Evolutionary conservation across 2,888 invertebrate genomes (phyloP), one percentile per base, ranked within the genome.

Genomic region (Lampropteryx suffumata): DNA sequence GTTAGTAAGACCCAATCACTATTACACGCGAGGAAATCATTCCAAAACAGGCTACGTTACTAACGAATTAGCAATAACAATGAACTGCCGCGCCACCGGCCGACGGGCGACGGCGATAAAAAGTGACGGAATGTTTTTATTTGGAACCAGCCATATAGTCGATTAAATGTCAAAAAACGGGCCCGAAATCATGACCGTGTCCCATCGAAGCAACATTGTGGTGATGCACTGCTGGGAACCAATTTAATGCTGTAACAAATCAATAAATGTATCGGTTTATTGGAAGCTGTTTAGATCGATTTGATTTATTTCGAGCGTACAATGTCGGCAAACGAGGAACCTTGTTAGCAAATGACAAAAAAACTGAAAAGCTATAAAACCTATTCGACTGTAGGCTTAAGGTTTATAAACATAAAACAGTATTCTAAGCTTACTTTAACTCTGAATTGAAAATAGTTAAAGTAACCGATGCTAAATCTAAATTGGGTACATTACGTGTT

Each of bases 191-290:
- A 79, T 71, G 78, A 78, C 75, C 81, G 76, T 79, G 75, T 76
- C 75, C 72, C 71, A 69, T 47, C 52, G 47, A 64, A 59, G 68
- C 74, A 71, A 79, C 78, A 71, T 71, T 74, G 76, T 72, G 68
- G 71, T 74, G 82, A 73, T 77, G 73, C 82, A 75, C 81, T 79
- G 84, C 83, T 88, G 88, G 82, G 88, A 90, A 88, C 87, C 87
- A 86, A 89, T 88, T 89, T 88, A 82, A 81, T 80, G 73, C 82
- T 90, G 87, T 89, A 88, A 89, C 89, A 90, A 89, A 90, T 90
- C 87, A 89, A 89, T 90, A 90, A 89, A 90, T 86, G 85, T 88
- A 82, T 87, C 88, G 83, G 80, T 89, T 89, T 90, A 88, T 89
- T 89, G 84, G 87, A 83, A 88, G 84, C 87, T 82, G 82, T 84